Evolutionary conservation across 2,797 vertebrate species (phyloP), one percentile per base, ranked within the genome.

Genomic region (Danio kyathit): DNA sequence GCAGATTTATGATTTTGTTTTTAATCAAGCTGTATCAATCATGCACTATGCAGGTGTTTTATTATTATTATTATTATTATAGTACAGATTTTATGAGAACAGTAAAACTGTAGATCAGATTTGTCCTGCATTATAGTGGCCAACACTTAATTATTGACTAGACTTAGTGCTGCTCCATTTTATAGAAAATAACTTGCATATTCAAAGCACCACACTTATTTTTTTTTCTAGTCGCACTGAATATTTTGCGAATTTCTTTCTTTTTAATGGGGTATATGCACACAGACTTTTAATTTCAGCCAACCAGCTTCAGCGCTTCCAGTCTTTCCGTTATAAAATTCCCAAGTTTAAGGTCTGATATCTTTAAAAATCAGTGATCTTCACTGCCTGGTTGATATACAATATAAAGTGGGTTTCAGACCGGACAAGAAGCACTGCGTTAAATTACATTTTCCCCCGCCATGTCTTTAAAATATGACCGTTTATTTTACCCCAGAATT

Each of bases 31-130:
- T 60, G 64, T 16, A 40, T 82, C 21, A 43, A 11, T 67, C 13
- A 60, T 81, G 65, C 43, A 63, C 60, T 54, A 72, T 77, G 66
- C 21, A 66, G 48, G 69, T 14, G 71, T n/a, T 14, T 65, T 60
- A 71, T 66, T 29, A 44, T n/a, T n/a, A n/a, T 65, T 65, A 41
- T 69, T 16, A 16, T 29, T 19, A 48, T 13, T 60, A 16, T 59
- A 17, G n/a, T 72, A 74, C 6, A 59, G 7, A n/a, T 19, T 65
- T 66, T 41, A 61, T 6, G 14, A 64, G 57, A 52, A 51, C 19
- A 69, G 51, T 56, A 48, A 48, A 13, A 74, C 21, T 74, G 13
- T 60, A 74, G 56, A 60, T 29, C 43, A 38, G 21, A 59, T 59
- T 12, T 40, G 48, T 29, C 16, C 14, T 67, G 11, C 52, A 9